Percentiles rank a stretch among this genome's conserved stretches.
phyloP scores from a whole-genome alignment of 2,888 invertebrate species.

The Operophtera brumata region DNA sequence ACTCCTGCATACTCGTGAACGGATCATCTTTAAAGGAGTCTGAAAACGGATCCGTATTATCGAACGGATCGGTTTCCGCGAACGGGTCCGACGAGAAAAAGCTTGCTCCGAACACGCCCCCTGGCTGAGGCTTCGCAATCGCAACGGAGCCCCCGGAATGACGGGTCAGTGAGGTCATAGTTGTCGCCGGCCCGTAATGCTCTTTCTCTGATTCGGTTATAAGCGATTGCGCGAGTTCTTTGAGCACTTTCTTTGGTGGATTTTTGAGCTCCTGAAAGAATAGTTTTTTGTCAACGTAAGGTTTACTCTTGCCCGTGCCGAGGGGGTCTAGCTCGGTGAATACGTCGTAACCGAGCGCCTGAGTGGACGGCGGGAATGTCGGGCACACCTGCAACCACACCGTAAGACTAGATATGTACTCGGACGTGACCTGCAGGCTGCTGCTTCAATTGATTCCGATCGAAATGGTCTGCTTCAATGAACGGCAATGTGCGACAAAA shows the following conservation, averaged over 20 bases:
- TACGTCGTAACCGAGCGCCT: constrained; percentile 85
- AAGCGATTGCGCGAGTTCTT: constrained; percentile 85
- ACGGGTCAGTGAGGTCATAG: constrained; percentile 71
- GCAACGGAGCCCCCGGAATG: constrained; percentile 76
- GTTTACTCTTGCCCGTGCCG: constrained; percentile 94
- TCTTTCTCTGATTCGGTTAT: constrained; percentile 63
- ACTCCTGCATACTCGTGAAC: constrained; percentile 75
- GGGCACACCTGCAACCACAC: constrained; percentile 71
- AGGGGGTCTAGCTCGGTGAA: constrained; percentile 96
- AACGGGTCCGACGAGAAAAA: constrained; percentile 82
- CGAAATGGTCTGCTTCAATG: background rate
- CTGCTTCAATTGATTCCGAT: constrained; percentile 6
- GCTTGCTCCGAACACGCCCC: constrained; percentile 49
- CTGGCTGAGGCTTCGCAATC: constrained; percentile 57
- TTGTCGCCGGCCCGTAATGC: constrained; percentile 67
- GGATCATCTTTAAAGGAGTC: constrained; percentile 83
- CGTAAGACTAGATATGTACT: constrained; percentile 50
- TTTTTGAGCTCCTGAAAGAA: constrained; percentile 98
- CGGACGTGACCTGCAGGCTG: constrained; percentile 6
- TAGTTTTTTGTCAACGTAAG: constrained; percentile 96
- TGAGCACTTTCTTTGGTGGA: constrained; percentile 94
- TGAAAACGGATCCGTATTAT: constrained; percentile 84
- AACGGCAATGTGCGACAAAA: background rate
- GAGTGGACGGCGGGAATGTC: constrained; percentile 60
- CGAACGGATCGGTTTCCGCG: constrained; percentile 87